Conservation (phyloP, 2,113 vertebrate species). For the Chloroceryle aenea region DNA sequence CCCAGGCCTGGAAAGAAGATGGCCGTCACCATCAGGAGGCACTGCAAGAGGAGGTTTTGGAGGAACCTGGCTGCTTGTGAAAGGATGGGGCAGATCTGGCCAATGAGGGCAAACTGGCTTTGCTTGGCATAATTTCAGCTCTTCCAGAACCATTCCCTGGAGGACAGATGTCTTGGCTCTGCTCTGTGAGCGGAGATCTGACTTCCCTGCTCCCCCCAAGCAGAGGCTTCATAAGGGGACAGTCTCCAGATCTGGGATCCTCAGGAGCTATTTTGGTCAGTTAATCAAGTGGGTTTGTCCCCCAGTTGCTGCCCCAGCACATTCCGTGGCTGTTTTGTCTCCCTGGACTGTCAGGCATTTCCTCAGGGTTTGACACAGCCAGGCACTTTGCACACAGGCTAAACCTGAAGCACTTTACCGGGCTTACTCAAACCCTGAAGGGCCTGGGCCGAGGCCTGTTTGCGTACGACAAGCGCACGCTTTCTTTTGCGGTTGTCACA, state of each 20-base stretch:
- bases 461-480: rapidly evolving
- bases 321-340: neutral
- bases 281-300: neutral
- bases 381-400: neutral
- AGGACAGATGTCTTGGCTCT: neutral
- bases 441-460: neutral
- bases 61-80: neutral
- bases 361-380: neutral
- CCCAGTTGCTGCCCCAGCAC: neutral
- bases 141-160: neutral
- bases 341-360: neutral
- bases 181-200: neutral
- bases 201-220: neutral
- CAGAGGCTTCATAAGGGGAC: neutral
- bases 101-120: neutral
- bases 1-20: neutral
- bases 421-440: neutral
- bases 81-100: neutral
- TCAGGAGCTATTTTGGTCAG: rapidly evolving
- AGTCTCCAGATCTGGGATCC: neutral
- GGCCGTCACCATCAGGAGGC: neutral
- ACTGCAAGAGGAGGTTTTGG: neutral
- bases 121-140: neutral
- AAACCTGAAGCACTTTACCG: neutral
- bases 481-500: neutral